Base-by-base conservation (phyloP, 2,888 invertebrate species). In the Heteromyza rotundicornis region DNA sequence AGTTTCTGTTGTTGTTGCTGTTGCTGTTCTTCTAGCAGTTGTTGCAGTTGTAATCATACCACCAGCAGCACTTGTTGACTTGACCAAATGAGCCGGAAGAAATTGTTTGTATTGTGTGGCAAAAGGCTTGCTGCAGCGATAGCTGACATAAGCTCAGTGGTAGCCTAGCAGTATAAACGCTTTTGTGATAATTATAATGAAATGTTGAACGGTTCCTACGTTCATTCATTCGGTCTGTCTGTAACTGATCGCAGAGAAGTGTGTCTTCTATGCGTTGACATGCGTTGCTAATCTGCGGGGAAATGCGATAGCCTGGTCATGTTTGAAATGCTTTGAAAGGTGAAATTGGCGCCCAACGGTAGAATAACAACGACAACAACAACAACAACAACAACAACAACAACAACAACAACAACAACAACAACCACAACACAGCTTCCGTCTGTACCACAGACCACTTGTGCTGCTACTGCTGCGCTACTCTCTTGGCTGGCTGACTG, bases 261-360 rank as follows among this genome's bases (percentile, higher is more conserved):
- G 69, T 70, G 19, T 57, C 40, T 62, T 64, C 63, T 40, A 63
- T 76, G 76, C 73, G 76, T 76, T 78, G 78, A 78, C 78, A 78
- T 78, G 77, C 78, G 77, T 76, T 76, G 72, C 77, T 73, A 77
- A 78, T 76, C 74, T n/a, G n/a, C n/a, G n/a, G 75, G 49, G 57
- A 40, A 40, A 40, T 40, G 14, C n/a, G n/a, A n/a, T n/a, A n/a
- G n/a, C n/a, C n/a, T n/a, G n/a, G n/a, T n/a, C n/a, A n/a, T n/a
- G 40, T n/a, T n/a, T 7, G 10, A 40, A n/a, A 40, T 2, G 40
- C 40, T n/a, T 40, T 40, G 40, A 40, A 40, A 40, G 40, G 40
- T 14, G 40, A 40, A 40, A 40, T 40, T 40, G 40, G 40, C 40
- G 60, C 16, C 53, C 32, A 22, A 24, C 22, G 44, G 40, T 19